These are phyloP conservation scores for Rousettus leschenaultii DNA, from an alignment of 2,113 vertebrate species.

Conservation along the genomic window DNA sequence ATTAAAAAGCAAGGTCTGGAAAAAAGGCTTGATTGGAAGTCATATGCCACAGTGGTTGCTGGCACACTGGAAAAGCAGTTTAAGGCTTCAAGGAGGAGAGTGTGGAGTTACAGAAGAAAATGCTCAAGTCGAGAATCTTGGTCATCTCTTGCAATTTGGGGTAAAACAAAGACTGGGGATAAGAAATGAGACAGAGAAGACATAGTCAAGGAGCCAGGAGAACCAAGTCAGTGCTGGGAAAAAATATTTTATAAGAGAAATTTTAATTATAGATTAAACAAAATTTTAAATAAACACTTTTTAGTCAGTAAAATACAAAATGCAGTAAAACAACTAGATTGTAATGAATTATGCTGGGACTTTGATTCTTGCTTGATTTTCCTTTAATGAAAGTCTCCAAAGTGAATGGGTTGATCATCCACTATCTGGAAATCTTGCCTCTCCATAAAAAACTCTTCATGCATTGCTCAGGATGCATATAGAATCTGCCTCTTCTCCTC, in stretches of 20 bases:
- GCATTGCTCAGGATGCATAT: fast-evolving
- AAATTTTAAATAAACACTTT: not conserved
- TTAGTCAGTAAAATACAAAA: not conserved
- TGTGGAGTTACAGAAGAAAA: not conserved
- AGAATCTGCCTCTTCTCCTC: not conserved
- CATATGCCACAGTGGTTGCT: not conserved
- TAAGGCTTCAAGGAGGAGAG: not conserved
- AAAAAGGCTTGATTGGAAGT: not conserved
- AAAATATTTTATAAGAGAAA: not conserved
- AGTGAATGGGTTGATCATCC: not conserved
- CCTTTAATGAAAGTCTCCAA: not conserved
- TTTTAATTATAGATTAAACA: not conserved
- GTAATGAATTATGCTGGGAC: not conserved
- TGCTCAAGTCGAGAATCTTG: not conserved
- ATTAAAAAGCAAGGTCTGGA: not conserved
- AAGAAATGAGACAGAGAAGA: not conserved
- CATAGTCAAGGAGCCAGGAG: not conserved
- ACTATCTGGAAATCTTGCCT: not conserved
- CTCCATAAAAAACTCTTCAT: not conserved
- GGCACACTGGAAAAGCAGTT: not conserved
- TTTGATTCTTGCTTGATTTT: not conserved
- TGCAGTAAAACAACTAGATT: not conserved
- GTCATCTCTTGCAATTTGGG: not conserved
- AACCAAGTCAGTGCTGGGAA: not conserved
- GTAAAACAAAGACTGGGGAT: not conserved